phyloP scores from a whole-genome alignment of 2,797 vertebrate species.

The Aphelocoma californica region DNA sequence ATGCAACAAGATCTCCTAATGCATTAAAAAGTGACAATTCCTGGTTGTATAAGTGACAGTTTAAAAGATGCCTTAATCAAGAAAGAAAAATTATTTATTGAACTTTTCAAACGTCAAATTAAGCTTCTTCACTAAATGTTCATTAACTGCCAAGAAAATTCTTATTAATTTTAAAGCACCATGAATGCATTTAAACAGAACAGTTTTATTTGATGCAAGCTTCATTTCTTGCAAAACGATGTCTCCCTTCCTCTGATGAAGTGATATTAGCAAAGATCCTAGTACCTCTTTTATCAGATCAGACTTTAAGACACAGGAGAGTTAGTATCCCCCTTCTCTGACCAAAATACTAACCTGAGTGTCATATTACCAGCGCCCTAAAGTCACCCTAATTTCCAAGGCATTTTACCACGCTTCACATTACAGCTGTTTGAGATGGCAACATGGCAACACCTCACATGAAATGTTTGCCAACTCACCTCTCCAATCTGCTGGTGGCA shows the following conservation, averaged over 20 bases:
- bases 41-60: background rate
- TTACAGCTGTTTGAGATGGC: background rate
- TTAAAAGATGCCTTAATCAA: slow-evolving; percentile 29
- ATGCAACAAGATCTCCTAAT: background rate
- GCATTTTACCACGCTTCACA: background rate
- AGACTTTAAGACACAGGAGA: background rate
- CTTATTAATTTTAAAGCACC: background rate
- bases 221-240: background rate
- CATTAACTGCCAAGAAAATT: slow-evolving; percentile 24
- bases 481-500: background rate
- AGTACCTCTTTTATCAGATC: background rate
- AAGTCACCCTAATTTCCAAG: background rate
- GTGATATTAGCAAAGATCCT: background rate
- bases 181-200: background rate
- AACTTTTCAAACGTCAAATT: slow-evolving; percentile 32
- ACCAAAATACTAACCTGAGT: slow-evolving; percentile 1
- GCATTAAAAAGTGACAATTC: background rate
- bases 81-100: background rate
- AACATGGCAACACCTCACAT: background rate
- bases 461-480: background rate
- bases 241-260: background rate
- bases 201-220: background rate
- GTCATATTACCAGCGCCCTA: background rate
- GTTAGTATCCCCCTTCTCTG: background rate
- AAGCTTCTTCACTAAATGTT: background rate